Conservation (phyloP, 2,888 invertebrate genomes). For the Nomada goodeniana region DNA sequence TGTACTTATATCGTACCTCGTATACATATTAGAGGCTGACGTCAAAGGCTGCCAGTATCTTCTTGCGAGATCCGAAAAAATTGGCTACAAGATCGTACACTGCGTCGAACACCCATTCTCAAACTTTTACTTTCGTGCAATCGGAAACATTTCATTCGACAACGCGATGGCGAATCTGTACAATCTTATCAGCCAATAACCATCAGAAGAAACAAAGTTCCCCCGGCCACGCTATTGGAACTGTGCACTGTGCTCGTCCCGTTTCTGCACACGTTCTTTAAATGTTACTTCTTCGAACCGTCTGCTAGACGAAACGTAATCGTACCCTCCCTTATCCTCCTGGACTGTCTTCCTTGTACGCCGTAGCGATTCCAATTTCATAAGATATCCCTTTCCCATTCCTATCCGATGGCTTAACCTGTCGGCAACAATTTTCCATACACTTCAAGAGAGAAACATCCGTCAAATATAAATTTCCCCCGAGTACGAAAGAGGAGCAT, state of each 20-base stretch:
- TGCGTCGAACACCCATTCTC: conserved; percentile 41
- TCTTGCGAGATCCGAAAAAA: conserved; percentile 17
- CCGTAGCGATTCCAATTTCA: no score
- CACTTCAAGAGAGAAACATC: not conserved
- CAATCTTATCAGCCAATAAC: conserved; percentile 37
- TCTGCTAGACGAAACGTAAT: conserved; percentile 24
- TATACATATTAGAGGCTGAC: not conserved
- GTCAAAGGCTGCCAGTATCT: conserved; percentile 16
- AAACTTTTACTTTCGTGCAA: conserved; percentile 25
- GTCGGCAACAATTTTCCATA: not conserved
- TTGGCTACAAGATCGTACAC: conserved; percentile 23
- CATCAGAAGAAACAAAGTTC: conserved; percentile 30
- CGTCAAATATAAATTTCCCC: not conserved
- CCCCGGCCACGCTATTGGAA: conserved; percentile 35
- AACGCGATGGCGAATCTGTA: not conserved
- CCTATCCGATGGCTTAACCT: not conserved
- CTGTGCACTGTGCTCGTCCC: conserved; percentile 50
- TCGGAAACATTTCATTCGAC: not conserved
- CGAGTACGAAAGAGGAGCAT: not conserved
- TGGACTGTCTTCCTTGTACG: not conserved
- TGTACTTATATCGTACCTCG: no score
- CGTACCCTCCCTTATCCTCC: not conserved
- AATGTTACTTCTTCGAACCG: conserved; percentile 26
- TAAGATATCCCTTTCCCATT: not conserved
- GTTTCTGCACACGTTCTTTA: conserved; percentile 52